phyloP scores from a whole-genome alignment of 2,888 invertebrate species.

The Cabera pusaria region DNA sequence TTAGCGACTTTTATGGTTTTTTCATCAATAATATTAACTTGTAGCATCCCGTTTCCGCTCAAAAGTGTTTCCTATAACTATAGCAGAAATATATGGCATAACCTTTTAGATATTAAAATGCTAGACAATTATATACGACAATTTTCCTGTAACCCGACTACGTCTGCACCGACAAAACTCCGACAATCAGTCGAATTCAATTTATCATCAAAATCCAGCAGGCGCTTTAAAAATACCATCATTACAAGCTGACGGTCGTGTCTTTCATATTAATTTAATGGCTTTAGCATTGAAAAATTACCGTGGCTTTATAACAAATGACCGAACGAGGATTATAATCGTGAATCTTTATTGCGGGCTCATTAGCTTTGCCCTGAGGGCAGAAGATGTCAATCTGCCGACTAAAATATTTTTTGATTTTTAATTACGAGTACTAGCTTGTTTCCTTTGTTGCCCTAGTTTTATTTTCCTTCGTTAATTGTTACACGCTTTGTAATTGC shows the following conservation, averaged over 20 bases:
- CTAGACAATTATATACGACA: no score
- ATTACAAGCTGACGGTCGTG: constrained; percentile 37
- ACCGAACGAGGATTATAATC: constrained; percentile 56
- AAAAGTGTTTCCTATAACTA: no score
- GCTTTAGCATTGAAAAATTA: constrained; percentile 42
- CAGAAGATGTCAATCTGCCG: constrained; percentile 49
- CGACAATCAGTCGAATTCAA: constrained; percentile 28
- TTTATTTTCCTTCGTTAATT: constrained; percentile 52
- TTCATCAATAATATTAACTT: no score
- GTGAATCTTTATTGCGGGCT: constrained; percentile 59
- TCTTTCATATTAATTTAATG: constrained; percentile 60
- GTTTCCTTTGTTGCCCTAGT: constrained; percentile 31
- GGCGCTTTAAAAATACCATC: constrained; percentile 34
- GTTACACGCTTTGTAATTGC: no score
- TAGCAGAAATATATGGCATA: no score
- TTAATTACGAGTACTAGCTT: constrained; percentile 48
- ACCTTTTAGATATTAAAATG: no score
- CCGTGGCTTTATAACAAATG: constrained; percentile 46
- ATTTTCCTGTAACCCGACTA: no score
- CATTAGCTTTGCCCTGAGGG: constrained; percentile 60
- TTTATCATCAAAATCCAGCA: constrained; percentile 27
- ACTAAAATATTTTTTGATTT: constrained; percentile 62
- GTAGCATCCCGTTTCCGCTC: no score
- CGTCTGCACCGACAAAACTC: no score
- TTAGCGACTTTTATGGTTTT: no score